Percentiles rank a stretch among this genome's conserved stretches.
phyloP scores from a whole-genome alignment of 92 coral and sea anemone species.

The Palythoa caribaeorum region DNA sequence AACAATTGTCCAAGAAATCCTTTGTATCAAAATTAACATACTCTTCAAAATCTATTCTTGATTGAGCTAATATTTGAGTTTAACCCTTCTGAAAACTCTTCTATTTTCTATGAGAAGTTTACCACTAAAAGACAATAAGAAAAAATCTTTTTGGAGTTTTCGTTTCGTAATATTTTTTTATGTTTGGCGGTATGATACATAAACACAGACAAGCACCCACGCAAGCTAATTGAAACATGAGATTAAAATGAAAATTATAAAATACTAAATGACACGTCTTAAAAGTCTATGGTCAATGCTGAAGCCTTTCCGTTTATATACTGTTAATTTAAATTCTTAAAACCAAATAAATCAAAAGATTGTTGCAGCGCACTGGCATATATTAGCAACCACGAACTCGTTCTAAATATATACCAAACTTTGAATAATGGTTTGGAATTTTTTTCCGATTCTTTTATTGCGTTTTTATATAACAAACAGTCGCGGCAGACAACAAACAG shows the following conservation, averaged over 20 bases:
- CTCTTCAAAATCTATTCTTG: background rate
- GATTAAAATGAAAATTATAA: background rate
- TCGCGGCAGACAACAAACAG: background rate
- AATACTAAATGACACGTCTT: background rate
- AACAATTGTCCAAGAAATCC: background rate
- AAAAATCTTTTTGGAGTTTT: background rate
- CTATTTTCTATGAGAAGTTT: background rate
- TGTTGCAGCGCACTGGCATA: background rate
- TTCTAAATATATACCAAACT: background rate
- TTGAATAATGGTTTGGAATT: background rate
- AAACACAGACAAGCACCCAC: background rate
- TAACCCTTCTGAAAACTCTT: background rate
- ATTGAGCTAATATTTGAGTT: slow-evolving; percentile 3
- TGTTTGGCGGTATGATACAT: background rate
- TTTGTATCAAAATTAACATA: background rate
- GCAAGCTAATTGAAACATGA: background rate
- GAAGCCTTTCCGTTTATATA: background rate
- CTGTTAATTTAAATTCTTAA: background rate
- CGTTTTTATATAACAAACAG: background rate
- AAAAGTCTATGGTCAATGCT: background rate
- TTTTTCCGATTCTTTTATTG: background rate
- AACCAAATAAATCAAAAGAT: background rate
- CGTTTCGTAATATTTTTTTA: background rate
- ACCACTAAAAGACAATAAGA: background rate
- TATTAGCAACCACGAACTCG: background rate